phyloP scores from a whole-genome alignment of 2,113 vertebrate species.

The Gavia stellata region DNA sequence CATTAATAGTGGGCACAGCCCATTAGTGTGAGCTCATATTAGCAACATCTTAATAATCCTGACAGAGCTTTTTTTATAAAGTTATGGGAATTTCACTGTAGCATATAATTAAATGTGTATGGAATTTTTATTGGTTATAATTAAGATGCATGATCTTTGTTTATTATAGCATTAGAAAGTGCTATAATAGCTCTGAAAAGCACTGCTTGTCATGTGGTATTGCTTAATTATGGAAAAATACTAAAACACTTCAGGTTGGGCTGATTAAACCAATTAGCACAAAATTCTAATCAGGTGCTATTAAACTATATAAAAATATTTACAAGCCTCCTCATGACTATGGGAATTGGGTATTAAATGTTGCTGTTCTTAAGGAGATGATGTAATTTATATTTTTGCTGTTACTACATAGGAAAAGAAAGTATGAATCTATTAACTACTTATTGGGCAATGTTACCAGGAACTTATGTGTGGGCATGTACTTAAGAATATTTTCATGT shows the following conservation, averaged over 20 bases:
- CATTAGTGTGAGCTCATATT: conserved; percentile 57
- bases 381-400: conserved; percentile 15
- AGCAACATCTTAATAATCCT: conserved; percentile 44
- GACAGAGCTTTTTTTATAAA: conserved; percentile 49
- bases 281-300: conserved; percentile 32
- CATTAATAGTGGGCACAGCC: conserved; percentile 53
- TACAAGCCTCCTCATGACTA: not conserved
- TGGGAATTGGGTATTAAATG: conserved; percentile 6
- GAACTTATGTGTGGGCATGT: not conserved
- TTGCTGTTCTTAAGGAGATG: not conserved
- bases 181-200: conserved; percentile 44
- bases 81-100: conserved; percentile 66
- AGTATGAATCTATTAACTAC: not conserved
- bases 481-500: not conserved
- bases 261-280: conserved; percentile 70
- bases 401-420: not conserved
- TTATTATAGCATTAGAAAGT: conserved; percentile 65
- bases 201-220: conserved; percentile 35
- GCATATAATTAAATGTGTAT: conserved; percentile 72
- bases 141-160: conserved; percentile 73
- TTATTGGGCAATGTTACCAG: not conserved
- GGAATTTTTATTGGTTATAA: conserved; percentile 72
- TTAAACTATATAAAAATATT: conserved; percentile 63
- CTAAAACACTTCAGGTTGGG: conserved; percentile 46
- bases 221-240: conserved; percentile 69